These are phyloP conservation scores for Forbesichthys agassizii DNA, from an alignment of 2,113 vertebrate genomes.

Conservation along the genomic window DNA sequence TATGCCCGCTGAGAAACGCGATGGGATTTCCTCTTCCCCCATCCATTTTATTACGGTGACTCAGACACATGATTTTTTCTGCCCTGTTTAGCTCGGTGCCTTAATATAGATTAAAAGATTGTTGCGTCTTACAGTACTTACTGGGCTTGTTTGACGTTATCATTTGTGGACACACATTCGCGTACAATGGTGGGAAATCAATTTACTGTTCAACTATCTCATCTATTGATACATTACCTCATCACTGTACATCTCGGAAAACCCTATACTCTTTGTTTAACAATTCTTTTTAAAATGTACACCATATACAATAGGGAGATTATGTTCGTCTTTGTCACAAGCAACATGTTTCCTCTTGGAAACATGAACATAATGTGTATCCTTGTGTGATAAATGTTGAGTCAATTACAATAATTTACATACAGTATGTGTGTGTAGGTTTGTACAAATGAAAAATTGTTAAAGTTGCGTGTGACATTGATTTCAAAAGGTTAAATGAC, in stretches of 20 bases:
- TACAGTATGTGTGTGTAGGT: neutral
- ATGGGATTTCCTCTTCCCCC: conserved; percentile 47
- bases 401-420: neutral
- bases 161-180: neutral
- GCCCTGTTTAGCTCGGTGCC: neutral
- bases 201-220: too few relatives aligned
- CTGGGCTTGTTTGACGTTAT: too few relatives aligned
- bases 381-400: neutral
- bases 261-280: neutral
- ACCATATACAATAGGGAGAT: too few relatives aligned
- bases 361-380: conserved; percentile 12
- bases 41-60: conserved; percentile 37
- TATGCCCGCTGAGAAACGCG: conserved; percentile 33
- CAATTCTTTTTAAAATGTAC: too few relatives aligned
- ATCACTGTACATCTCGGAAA: conserved; percentile 24
- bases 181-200: neutral
- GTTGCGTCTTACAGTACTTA: too few relatives aligned
- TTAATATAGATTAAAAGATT: conserved; percentile 21
- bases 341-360: conserved; percentile 5
- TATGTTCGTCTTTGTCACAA: neutral
- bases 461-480: too few relatives aligned
- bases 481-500: too few relatives aligned
- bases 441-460: neutral
- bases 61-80: conserved; percentile 36
- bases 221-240: conserved; percentile 15